These are phyloP conservation scores for Smutsia gigantea DNA, from an alignment of 2,797 vertebrate species.

Conservation along the genomic window DNA sequence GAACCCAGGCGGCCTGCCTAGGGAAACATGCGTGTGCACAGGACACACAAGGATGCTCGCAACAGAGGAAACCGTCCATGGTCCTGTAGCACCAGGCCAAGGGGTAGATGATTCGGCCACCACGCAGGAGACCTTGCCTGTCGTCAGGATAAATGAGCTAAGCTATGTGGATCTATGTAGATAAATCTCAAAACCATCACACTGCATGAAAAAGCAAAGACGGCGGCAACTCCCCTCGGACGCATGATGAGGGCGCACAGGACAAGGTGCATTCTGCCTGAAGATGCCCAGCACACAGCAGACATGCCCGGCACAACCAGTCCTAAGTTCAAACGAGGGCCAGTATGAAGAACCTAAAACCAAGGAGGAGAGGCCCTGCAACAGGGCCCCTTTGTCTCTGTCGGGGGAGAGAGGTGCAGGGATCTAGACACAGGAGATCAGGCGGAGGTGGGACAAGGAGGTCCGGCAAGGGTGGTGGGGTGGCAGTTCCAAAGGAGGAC, in stretches of 20 bases:
- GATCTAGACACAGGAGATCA: background rate
- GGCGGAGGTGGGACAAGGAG: too few relatives aligned
- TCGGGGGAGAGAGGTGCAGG: background rate
- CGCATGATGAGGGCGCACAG: accelerated
- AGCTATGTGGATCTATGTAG: accelerated
- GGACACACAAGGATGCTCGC: accelerated
- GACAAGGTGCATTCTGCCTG: accelerated
- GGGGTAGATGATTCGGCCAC: accelerated
- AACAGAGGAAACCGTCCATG: accelerated
- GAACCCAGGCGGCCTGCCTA: background rate
- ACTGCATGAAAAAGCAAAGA: accelerated
- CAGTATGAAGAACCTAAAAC: background rate
- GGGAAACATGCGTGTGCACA: accelerated
- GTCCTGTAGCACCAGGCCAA: background rate
- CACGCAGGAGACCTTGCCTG: accelerated
- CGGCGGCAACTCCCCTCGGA: accelerated
- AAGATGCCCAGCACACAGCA: too few relatives aligned
- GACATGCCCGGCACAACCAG: accelerated
- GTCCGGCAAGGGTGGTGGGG: accelerated
- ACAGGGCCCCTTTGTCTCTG: background rate
- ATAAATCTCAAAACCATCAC: background rate
- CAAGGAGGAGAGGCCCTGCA: accelerated
- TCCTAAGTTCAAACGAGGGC: background rate
- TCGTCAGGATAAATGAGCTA: accelerated
- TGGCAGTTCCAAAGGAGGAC: accelerated